Evolutionary conservation across 2,888 invertebrate genomes (phyloP), one percentile per base, ranked within the genome.

Genomic region (Sipha maydis): DNA sequence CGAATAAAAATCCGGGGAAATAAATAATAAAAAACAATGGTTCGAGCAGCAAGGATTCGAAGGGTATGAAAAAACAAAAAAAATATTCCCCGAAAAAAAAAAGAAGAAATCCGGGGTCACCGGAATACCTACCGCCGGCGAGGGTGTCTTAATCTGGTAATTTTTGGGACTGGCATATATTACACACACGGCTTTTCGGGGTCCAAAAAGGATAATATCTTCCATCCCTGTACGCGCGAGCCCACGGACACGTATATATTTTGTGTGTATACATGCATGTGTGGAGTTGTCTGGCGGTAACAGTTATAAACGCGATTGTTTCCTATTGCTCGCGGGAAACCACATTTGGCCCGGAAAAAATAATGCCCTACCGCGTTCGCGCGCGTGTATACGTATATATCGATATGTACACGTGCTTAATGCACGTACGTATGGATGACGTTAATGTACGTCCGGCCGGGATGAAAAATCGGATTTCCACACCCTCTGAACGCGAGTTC

Each of bases 11-110:
- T 82, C 75, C 75, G 75, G 73, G 75, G 75, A 88, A 82, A 88
- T 82, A 88, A 88, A 88, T 88, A 88, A 88, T 88, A 88, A 88
- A 82, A 88, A 88, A 86, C 86, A 86, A 86, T 86, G 78, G 80
- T 80, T 5, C 28, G 71, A 21, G 71, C 31, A 19, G 31, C 28
- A 9, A 48, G 61, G 83, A 69, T 85, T 77, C 41, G 28, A 56
- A 80, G 79, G 86, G 78, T 71, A 54, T 73, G 28, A 21, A 28
- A 34, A 14, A 69, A 17, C 69, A 21, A 69, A 77, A 19, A 54
- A 85, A 67, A 83, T n/a, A n/a, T n/a, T 56, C 25, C 28, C 28
- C 28, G 31, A n/a, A 61, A 80, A 85, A 69, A 73, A 80, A 85
- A 28, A 34, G 71, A 88, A 75, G 41, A 80, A 76, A 73, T 41